These are phyloP conservation scores for Ptychoptera albimana DNA, from an alignment of 2,888 invertebrate genomes.

Conservation along the genomic window DNA sequence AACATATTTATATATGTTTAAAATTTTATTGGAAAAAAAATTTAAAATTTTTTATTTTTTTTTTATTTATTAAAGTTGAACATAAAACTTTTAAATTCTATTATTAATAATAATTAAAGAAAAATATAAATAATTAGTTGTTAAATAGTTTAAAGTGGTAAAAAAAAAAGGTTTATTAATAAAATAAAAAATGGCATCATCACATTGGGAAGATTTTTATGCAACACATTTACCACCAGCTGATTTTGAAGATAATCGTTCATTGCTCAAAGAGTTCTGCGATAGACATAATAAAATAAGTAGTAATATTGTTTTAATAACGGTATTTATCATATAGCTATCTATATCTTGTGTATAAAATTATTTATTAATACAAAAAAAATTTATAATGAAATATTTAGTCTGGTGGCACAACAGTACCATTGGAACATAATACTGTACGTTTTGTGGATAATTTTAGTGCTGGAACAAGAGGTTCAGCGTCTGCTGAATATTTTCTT, in stretches of 20 bases:
- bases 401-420: slow-evolving; percentile 96
- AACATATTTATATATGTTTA: too few relatives aligned
- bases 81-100: too few relatives aligned
- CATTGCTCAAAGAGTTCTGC: slow-evolving; percentile 56
- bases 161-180: too few relatives aligned
- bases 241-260: slow-evolving; percentile 59
- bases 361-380: neutral
- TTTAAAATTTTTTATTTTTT: too few relatives aligned
- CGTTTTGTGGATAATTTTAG: slow-evolving; percentile 98
- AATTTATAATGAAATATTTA: slow-evolving; percentile 21
- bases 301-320: slow-evolving; percentile 59
- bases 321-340: slow-evolving; percentile 40
- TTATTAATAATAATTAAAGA: too few relatives aligned
- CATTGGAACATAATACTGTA: slow-evolving; percentile 92
- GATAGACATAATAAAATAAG: slow-evolving; percentile 49
- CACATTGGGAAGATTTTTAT: slow-evolving; percentile 75
- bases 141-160: too few relatives aligned
- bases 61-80: too few relatives aligned
- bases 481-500: slow-evolving; percentile 91
- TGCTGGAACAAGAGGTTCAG: slow-evolving; percentile 86
- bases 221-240: slow-evolving; percentile 59
- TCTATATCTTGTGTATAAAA: slow-evolving; percentile 2
- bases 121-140: too few relatives aligned
- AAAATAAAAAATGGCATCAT: slow-evolving; percentile 13
- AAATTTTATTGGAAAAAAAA: too few relatives aligned